Base-by-base conservation (phyloP, 1,140 invertebrate genomes). In the Diuraphis noxia region DNA sequence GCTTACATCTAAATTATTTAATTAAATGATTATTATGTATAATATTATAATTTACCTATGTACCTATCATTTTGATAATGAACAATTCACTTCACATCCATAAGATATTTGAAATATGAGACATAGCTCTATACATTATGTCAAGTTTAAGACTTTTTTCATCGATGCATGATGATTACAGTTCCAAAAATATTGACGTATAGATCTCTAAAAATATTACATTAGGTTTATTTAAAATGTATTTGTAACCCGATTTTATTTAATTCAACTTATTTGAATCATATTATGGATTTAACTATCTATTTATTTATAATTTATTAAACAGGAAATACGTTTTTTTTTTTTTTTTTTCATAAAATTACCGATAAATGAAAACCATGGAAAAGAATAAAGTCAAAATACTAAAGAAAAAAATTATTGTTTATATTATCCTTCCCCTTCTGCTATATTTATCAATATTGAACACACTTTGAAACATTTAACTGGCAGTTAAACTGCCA, bases 61-160 rank as follows among this genome's bases (percentile, higher is more conserved):
- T 63, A n/a, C n/a, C n/a, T n/a, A n/a, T n/a, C 56, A 72, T 72
- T 72, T 72, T 17, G 1, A 72, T 17, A 72, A 72, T n/a, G 13
- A n/a, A n/a, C 56, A 19, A 72, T n/a, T 17, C 56, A 72, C 30
- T 72, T 72, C 30, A 63, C 56, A 63, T 63, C n/a, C 30, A 72
- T 72, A 72, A 63, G 5, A 72, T n/a, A 63, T n/a, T n/a, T 72
- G 13, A 72, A 72, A 72, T 72, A 72, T 72, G n/a, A 63, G 56
- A 72, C 56, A 72, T 72, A 72, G 56, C 56, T 72, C 56, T 72
- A 72, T n/a, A 56, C n/a, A 72, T 72, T 72, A 72, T 72, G 30
- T n/a, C 17, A 72, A n/a, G n/a, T 72, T 5, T 72, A 17, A 72
- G n/a, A 17, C 5, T 72, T 34, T 72, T 10, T n/a, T n/a, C n/a